Percentiles rank a stretch among this genome's conserved stretches.
These are phyloP conservation scores for Tiphia femorata DNA, from an alignment of 2,888 invertebrate species.

Conservation along the genomic window DNA sequence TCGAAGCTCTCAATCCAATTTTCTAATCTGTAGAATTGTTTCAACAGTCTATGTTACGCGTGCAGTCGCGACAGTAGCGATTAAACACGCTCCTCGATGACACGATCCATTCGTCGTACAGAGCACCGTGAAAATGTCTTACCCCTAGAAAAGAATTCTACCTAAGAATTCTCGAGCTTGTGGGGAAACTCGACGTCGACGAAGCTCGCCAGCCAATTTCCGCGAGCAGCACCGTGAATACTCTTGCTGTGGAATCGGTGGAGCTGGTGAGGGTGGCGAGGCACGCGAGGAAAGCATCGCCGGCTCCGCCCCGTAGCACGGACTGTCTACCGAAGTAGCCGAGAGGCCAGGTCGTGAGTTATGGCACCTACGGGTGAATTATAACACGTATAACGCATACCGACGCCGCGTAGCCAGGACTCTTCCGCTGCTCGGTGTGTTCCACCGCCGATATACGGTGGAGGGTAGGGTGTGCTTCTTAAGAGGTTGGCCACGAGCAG, in stretches of 20 bases:
- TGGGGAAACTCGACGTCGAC: neutral
- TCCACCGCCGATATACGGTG: too few species aligned
- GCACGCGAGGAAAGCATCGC: conserved; percentile 43
- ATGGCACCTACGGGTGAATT: conserved; percentile 61
- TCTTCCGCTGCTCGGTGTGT: too few species aligned
- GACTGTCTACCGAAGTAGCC: conserved; percentile 61
- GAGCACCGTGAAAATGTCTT: too few species aligned
- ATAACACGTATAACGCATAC: conserved; percentile 63
- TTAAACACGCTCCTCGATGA: too few species aligned
- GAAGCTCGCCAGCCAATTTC: neutral
- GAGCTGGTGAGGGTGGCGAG: neutral
- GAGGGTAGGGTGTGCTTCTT: too few species aligned
- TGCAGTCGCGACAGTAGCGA: too few species aligned
- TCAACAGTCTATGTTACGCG: too few species aligned
- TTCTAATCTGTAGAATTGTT: too few species aligned
- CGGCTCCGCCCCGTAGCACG: conserved; percentile 57
- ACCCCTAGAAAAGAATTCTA: too few species aligned
- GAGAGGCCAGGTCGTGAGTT: conserved; percentile 55
- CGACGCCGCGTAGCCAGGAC: conserved; percentile 32
- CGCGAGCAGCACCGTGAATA: neutral
- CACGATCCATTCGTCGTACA: too few species aligned
- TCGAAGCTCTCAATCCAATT: too few species aligned
- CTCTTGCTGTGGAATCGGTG: neutral
- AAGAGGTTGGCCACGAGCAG: too few species aligned
- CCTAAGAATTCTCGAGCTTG: neutral